Evolutionary conservation across 2,888 invertebrate species (phyloP), one percentile per base, ranked within the genome.

Genomic region (Orthosia gothica): DNA sequence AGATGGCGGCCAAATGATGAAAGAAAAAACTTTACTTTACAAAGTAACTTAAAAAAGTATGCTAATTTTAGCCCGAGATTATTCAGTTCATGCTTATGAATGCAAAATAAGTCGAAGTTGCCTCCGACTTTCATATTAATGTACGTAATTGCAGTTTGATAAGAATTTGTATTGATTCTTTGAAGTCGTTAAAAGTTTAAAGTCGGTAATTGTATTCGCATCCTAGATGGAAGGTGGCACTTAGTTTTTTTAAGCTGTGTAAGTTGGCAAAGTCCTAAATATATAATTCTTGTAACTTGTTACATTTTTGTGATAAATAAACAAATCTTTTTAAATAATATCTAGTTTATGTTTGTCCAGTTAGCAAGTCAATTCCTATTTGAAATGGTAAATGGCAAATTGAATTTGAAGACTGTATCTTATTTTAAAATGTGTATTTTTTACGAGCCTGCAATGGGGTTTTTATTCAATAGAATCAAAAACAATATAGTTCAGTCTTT

Each of bases 131-230:
- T 68, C 74, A 58, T 70, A 61, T 71, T 74, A 81, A 58, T 62
- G 18, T 49, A 66, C 58, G 47, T 86, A 85, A 83, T 85, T 73
- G 82, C 70, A 75, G 74, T 87, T 85, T 82, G 49, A 83, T 83
- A 54, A 11, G 63, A 68, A 45, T 59, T 64, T 45, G n/a, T 63
- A 81, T 74, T 78, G 61, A 74, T 80, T 74, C 69, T 69, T 62
- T 55, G 26, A 81, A 81, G 77, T 82, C 72, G n/a, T 78, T 76
- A 66, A 20, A 79, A 77, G 65, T 57, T 79, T 47, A 12, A 23
- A 73, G 61, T 55, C 23, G 12, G 79, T 79, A 68, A 82, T 74
- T 49, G n/a, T 63, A 49, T 63, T 61, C 32, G 57, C 18, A 50
- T 68, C 45, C 49, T 54, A 52, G 47, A 40, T 49, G n/a, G 15